A percentile compares a stretch with the other conserved stretches of the same genome.
phyloP scores from a whole-genome alignment of 1,140 invertebrate species.

The Whitmania pigra region DNA sequence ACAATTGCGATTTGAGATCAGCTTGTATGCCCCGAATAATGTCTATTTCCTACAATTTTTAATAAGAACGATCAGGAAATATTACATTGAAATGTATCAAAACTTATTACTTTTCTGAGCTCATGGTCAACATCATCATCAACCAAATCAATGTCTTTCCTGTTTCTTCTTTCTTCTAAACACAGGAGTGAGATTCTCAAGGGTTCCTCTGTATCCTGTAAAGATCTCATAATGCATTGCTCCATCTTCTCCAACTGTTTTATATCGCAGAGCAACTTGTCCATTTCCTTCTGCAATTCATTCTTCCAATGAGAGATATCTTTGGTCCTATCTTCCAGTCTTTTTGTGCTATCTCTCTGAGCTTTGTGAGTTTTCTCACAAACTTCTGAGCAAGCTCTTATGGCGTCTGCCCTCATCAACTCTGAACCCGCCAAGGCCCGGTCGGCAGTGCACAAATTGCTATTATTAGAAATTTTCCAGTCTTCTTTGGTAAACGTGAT shows the following conservation, averaged over 20 bases:
- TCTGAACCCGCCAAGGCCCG: slow-evolving; percentile 36
- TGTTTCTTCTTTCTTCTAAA: slow-evolving; percentile 74
- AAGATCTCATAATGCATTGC: slow-evolving; percentile 62
- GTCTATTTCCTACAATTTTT: background rate
- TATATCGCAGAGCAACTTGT: slow-evolving; percentile 67
- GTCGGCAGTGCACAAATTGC: slow-evolving; percentile 72
- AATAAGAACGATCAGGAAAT: no score
- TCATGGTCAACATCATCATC: slow-evolving; percentile 70
- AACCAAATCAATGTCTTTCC: slow-evolving; percentile 63
- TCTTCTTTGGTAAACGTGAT: slow-evolving; percentile 65
- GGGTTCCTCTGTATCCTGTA: slow-evolving; percentile 75
- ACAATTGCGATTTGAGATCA: background rate
- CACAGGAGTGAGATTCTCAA: slow-evolving; percentile 85
- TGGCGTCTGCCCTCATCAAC: slow-evolving; percentile 39
- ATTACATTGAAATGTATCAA: background rate
- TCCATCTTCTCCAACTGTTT: slow-evolving; percentile 61
- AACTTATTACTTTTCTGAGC: slow-evolving; percentile 50
- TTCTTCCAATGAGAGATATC: slow-evolving; percentile 87
- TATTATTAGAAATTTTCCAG: slow-evolving; percentile 73
- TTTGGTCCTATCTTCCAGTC: slow-evolving; percentile 67
- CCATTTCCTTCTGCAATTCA: slow-evolving; percentile 69
- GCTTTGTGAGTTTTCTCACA: slow-evolving; percentile 41
- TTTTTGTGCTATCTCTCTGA: slow-evolving; percentile 40
- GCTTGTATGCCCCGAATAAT: slow-evolving; percentile 8
- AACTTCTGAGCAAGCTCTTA: slow-evolving; percentile 40